phyloP scores from a whole-genome alignment of 2,113 vertebrate genomes.

The Phaethornis superciliosus region DNA sequence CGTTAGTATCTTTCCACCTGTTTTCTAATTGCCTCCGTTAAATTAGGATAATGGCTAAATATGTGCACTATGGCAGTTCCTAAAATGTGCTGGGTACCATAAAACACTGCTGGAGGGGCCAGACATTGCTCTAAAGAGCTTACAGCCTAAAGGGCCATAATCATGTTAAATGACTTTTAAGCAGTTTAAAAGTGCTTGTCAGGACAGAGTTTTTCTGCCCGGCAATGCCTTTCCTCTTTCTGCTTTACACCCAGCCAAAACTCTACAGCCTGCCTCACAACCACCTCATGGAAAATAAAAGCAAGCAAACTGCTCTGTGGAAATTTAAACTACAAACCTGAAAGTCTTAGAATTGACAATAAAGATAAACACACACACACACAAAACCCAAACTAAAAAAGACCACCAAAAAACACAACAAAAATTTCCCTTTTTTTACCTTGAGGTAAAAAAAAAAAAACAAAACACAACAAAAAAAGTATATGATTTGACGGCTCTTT shows the following conservation, averaged over 20 bases:
- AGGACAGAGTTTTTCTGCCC: constrained; percentile 9
- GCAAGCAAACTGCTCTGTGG: rapidly evolving
- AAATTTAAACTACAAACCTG: background rate
- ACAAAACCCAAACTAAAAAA: background rate
- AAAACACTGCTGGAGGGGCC: background rate
- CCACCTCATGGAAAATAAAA: background rate
- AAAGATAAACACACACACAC: no score
- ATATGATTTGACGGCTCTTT: background rate
- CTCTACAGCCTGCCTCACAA: background rate
- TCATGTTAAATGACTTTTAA: constrained; percentile 14
- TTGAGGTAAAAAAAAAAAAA: background rate
- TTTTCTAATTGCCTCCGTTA: background rate
- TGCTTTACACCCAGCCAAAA: background rate
- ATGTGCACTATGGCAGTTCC: background rate
- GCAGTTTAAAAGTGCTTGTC: constrained; percentile 54
- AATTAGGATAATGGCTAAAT: background rate
- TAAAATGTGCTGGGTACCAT: background rate
- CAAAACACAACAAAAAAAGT: rapidly evolving
- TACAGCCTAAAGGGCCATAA: constrained; percentile 39
- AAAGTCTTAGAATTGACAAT: background rate
- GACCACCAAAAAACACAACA: background rate
- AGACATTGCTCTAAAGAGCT: constrained; percentile 21
- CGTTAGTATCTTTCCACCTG: background rate
- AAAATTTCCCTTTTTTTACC: background rate
- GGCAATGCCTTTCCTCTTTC: background rate